Conservation (phyloP, 2,113 vertebrate genomes). For the Coreoperca whiteheadi region DNA sequence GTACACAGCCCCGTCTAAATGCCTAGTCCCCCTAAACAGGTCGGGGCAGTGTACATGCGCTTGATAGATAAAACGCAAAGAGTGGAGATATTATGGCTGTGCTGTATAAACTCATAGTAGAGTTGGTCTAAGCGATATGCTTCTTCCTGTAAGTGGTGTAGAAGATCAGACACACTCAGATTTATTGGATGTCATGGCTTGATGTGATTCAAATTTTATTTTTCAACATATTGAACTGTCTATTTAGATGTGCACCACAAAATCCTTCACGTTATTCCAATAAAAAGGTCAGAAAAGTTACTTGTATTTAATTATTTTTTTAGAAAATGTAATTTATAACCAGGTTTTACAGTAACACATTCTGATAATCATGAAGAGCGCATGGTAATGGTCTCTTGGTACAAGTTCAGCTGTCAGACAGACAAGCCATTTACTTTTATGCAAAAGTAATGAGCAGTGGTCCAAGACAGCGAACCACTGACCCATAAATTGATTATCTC, state of each 20-base stretch:
- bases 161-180: conserved; percentile 58
- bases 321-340: conserved; percentile 29
- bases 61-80: conserved; percentile 66
- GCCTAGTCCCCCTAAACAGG: conserved; percentile 56
- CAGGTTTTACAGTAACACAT: conserved; percentile 31
- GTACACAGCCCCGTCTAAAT: conserved; percentile 59
- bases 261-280: conserved; percentile 35
- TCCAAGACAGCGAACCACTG: conserved; percentile 45
- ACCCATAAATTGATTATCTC: conserved; percentile 67
- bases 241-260: conserved; percentile 44
- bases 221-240: conserved; percentile 47
- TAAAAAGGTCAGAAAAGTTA: conserved; percentile 42
- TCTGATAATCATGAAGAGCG: conserved; percentile 43
- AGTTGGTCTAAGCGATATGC: conserved; percentile 59
- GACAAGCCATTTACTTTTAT: conserved; percentile 45
- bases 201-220: conserved; percentile 69
- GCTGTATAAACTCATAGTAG: conserved; percentile 53
- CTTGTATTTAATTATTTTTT: conserved; percentile 20
- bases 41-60: conserved; percentile 59
- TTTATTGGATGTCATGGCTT: conserved; percentile 72
- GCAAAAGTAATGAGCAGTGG: conserved; percentile 55
- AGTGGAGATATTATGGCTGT: conserved; percentile 59
- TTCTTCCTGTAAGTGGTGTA: conserved; percentile 48
- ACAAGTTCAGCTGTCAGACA: conserved; percentile 57
- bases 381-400: conserved; percentile 13